phyloP scores from a whole-genome alignment of 2,797 vertebrate species.

The Orestias chungarensis region DNA sequence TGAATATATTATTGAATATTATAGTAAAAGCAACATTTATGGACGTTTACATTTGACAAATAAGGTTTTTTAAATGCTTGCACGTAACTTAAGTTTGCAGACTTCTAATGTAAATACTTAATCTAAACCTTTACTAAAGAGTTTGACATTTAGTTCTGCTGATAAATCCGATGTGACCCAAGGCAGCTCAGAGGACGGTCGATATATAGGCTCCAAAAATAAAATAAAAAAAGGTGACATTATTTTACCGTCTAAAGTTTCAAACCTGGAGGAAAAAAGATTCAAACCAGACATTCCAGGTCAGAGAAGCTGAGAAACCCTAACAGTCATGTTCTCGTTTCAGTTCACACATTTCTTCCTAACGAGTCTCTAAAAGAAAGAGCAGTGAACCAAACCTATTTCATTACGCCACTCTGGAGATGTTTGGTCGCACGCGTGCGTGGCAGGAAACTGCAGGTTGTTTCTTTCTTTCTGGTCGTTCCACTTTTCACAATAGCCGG shows the following conservation, averaged over 20 bases:
- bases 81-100: not conserved
- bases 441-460: not conserved
- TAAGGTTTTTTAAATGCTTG: too few relatives aligned
- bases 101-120: not conserved
- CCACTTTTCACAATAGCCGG: constrained; percentile 37
- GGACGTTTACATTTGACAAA: too few relatives aligned
- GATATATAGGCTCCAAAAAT: too few relatives aligned
- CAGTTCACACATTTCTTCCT: not conserved
- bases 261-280: constrained; percentile 46
- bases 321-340: constrained; percentile 10
- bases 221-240: constrained; percentile 15
- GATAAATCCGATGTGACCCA: constrained; percentile 44
- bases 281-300: constrained; percentile 50
- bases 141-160: too few relatives aligned
- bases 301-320: constrained; percentile 48
- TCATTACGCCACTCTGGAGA: constrained; percentile 5
- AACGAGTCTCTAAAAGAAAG: not conserved
- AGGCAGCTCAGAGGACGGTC: too few relatives aligned
- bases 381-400: not conserved
- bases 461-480: constrained; percentile 19
- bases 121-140: constrained; percentile 1
- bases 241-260: constrained; percentile 41
- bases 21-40: too few relatives aligned
- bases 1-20: too few relatives aligned
- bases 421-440: not conserved